These are phyloP conservation scores for Drosophila orena DNA, from an alignment of 1,140 invertebrate species.

Conservation along the genomic window DNA sequence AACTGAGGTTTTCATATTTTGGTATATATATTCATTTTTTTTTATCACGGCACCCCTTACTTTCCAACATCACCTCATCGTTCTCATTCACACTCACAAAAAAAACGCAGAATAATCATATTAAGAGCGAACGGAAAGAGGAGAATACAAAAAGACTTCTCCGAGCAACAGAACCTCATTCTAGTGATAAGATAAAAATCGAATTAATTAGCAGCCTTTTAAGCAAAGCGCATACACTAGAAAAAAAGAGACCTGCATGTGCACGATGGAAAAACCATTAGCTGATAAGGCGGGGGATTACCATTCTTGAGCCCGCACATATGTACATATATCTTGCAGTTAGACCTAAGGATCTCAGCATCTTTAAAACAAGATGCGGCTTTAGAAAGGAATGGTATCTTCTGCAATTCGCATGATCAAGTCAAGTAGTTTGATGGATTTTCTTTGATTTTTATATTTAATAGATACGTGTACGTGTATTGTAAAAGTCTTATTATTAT, in stretches of 20 bases:
- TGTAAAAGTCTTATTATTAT: conserved; percentile 6
- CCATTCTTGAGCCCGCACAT: neutral
- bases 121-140: conserved; percentile 20
- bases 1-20: neutral
- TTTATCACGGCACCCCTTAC: conserved; percentile 41
- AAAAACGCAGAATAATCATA: conserved; percentile 11
- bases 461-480: neutral
- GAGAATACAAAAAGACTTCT: conserved; percentile 21
- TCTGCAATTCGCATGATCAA: neutral
- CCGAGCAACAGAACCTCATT: conserved; percentile 61
- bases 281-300: neutral
- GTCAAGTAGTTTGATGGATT: neutral
- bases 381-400: neutral
- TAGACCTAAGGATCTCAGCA: neutral
- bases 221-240: conserved; percentile 26
- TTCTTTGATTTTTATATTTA: neutral
- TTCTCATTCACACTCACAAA: conserved; percentile 19
- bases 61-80: conserved; percentile 42
- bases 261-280: conserved; percentile 22
- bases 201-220: conserved; percentile 76
- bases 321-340: neutral
- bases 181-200: conserved; percentile 72
- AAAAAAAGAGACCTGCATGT: conserved; percentile 1
- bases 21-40: conserved; percentile 3
- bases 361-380: conserved; percentile 14